Base-by-base conservation (phyloP, 92 coral and sea anemone genomes). In the Epizoanthus scotinus region DNA sequence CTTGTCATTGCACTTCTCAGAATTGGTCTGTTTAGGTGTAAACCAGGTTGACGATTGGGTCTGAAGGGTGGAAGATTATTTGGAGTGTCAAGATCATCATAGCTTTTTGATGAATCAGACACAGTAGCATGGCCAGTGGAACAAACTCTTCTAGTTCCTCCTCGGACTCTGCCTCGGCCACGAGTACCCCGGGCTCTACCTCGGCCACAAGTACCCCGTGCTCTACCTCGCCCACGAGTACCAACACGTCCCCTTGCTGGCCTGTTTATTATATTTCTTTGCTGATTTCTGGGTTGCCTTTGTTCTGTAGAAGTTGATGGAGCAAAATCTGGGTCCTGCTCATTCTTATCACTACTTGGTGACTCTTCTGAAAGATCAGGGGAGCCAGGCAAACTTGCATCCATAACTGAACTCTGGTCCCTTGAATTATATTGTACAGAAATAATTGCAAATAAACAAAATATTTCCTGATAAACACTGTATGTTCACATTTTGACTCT, bases 11-110 rank as follows among this genome's bases (percentile, higher is more conserved):
- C 29, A 54, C 78, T 82, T 81, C 87, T 82, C 31, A 67, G 17
- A 3, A 77, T 20, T 26, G 90, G 88, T 13, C 81, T 4, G 47
- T 79, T 77, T 55, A 89, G 55, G 65, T 89, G 90, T 3, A 89
- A 40, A 9, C 90, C 93, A 42, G 87, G 85, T 38, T 59, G 88
- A 25, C 93, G 72, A 13, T 50, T 61, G 18, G 93, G 90, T 34
- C 55, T 62, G 74, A 89, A 86, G 24, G 81, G 38, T 38, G 75
- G 87, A 58, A 81, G 81, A 28, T 59, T 78, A 58, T 81, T 85
- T 56, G 73, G 59, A 20, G 50, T 70, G 69, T 89, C 87, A 56
- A 80, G 86, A 52, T 72, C 79, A 70, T 82, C 82, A 62, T 66
- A 82, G 67, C 88, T 78, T 20, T 62, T 86, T 18, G 50, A 27